Evolutionary conservation across 2,888 invertebrate species (phyloP).

Genomic region (Heliconius hortense): DNA sequence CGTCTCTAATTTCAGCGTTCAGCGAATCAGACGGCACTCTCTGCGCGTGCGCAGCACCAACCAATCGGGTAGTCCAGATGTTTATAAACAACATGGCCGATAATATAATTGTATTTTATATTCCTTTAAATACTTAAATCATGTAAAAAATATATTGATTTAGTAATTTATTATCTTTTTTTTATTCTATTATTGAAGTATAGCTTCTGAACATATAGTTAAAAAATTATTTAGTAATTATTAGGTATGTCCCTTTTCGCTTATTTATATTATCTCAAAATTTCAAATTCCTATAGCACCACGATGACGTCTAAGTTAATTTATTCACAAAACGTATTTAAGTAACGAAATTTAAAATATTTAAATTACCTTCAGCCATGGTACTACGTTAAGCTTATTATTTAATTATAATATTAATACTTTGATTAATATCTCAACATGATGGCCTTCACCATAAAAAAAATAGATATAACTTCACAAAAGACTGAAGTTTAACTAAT

Average conservation of each 20-base stretch:
- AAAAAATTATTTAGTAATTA: too few relatives aligned
- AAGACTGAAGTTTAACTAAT: conserved; percentile 43
- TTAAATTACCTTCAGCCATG: conserved; percentile 3
- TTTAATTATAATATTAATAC: conserved; percentile 5
- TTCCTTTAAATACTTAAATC: background rate
- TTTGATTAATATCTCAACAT: conserved; percentile 4
- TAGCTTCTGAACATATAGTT: too few relatives aligned
- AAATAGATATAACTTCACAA: conserved; percentile 22
- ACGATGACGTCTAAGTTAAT: background rate
- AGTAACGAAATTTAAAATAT: background rate
- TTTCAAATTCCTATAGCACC: background rate
- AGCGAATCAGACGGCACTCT: conserved; percentile 58
- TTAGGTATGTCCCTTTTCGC: too few relatives aligned
- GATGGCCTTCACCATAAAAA: background rate
- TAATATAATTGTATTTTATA: conserved; percentile 35
- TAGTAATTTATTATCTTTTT: background rate
- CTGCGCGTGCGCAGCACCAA: conserved; percentile 49
- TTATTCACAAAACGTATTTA: background rate
- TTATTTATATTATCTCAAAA: background rate
- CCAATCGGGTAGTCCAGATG: conserved; percentile 59
- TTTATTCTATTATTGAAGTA: background rate
- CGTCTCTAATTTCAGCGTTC: conserved; percentile 64
- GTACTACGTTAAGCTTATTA: background rate
- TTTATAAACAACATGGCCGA: conserved; percentile 59
- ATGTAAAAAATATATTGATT: background rate